Evolutionary conservation across 2,888 invertebrate genomes (phyloP).

Genomic region (Aelia acuminata): DNA sequence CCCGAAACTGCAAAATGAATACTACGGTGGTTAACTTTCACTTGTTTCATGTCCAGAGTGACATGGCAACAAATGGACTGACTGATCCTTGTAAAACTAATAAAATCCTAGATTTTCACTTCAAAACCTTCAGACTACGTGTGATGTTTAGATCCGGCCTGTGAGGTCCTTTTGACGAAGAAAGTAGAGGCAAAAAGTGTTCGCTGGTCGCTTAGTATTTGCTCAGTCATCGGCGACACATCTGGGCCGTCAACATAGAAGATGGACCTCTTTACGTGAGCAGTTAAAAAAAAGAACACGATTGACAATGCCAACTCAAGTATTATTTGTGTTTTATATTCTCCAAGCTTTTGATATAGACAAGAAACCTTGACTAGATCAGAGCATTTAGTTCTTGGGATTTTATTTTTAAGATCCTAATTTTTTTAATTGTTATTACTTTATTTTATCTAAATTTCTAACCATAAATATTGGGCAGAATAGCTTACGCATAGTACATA

Average conservation of each 20-base stretch:
- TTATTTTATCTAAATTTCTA: no score
- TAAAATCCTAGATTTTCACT: background rate
- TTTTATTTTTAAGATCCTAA: no score
- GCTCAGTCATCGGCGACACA: background rate
- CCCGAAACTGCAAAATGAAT: background rate
- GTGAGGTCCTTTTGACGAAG: conserved; percentile 18
- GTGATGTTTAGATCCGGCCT: conserved; percentile 27
- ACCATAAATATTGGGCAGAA: no score
- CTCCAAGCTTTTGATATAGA: no score
- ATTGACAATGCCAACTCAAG: background rate
- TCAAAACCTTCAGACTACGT: background rate
- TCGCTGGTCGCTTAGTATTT: background rate
- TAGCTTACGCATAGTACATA: no score
- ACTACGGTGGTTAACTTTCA: background rate
- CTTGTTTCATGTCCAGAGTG: background rate
- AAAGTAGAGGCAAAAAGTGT: background rate
- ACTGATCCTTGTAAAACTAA: background rate
- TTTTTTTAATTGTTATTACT: no score
- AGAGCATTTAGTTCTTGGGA: no score
- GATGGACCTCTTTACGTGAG: background rate
- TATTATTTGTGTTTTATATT: background rate
- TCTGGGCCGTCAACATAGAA: background rate
- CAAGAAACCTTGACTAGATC: no score
- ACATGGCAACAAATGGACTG: background rate
- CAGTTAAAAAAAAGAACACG: background rate